These are phyloP conservation scores for Eclectus roratus DNA, from an alignment of 2,113 vertebrate genomes.

Conservation along the genomic window DNA sequence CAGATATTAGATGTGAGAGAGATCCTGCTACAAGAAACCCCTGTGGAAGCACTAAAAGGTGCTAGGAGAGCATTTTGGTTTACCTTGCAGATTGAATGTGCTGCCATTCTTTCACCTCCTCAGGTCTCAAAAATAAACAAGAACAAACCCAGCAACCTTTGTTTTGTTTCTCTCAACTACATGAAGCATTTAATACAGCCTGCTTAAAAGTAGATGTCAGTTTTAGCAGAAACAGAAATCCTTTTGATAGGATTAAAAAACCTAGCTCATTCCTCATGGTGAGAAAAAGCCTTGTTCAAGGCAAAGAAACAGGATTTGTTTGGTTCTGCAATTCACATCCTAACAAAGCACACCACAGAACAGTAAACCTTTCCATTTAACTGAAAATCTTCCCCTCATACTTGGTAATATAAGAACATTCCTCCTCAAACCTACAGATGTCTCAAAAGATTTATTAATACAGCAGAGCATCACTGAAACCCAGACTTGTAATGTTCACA, in stretches of 20 bases:
- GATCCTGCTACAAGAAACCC: not conserved
- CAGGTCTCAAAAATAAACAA: not conserved
- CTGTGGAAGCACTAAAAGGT: not conserved
- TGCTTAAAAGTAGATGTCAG: not conserved
- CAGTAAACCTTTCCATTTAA: not conserved
- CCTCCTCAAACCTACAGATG: not conserved
- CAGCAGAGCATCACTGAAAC: constrained; percentile 16
- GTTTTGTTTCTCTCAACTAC: not conserved
- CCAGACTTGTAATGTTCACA: not conserved
- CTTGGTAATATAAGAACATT: not conserved
- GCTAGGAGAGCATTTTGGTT: not conserved
- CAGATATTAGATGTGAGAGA: not conserved
- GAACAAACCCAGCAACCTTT: not conserved
- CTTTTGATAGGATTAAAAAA: not conserved
- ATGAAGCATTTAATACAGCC: not conserved
- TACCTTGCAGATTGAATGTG: not conserved
- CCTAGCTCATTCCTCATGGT: not conserved
- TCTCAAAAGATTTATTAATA: constrained; percentile 43
- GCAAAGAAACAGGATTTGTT: not conserved
- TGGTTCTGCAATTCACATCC: not conserved
- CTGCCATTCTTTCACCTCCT: not conserved
- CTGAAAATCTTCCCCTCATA: not conserved
- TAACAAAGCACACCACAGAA: not conserved
- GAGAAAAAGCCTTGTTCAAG: not conserved
- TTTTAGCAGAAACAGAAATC: not conserved